phyloP scores from a whole-genome alignment of 2,797 vertebrate genomes.

The Streptopelia turtur region DNA sequence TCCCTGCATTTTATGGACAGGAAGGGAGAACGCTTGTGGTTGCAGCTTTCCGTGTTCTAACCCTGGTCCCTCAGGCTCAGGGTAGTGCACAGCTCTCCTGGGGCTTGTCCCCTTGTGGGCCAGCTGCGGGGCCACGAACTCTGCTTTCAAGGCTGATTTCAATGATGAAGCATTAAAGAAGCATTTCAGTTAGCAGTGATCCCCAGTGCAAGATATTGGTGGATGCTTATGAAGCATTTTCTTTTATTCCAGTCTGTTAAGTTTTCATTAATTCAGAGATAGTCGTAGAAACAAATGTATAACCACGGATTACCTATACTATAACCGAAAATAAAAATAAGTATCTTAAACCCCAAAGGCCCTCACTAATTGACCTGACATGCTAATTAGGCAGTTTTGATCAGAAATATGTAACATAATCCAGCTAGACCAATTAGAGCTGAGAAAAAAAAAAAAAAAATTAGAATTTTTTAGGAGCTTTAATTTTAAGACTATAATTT shows the following conservation, averaged over 20 bases:
- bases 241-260: constrained; percentile 25
- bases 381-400: constrained; percentile 61
- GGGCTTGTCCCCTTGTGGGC: background rate
- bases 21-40: background rate
- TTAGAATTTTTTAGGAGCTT: background rate
- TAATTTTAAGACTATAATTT: constrained; percentile 34
- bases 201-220: constrained; percentile 21
- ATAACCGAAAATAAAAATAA: constrained; percentile 39
- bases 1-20: background rate
- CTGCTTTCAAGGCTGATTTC: background rate
- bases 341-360: constrained; percentile 12
- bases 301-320: background rate
- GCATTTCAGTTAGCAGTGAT: constrained; percentile 12
- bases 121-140: background rate
- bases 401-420: constrained; percentile 54
- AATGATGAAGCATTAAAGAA: constrained; percentile 22
- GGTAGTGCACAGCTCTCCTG: background rate
- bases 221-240: constrained; percentile 56
- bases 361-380: constrained; percentile 45
- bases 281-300: background rate
- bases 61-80: background rate
- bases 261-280: constrained; percentile 49
- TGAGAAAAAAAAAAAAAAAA: background rate
- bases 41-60: background rate
- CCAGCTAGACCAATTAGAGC: constrained; percentile 35